Conservation (phyloP, 2,888 invertebrate genomes). For the Drosophila meridionalis region DNA sequence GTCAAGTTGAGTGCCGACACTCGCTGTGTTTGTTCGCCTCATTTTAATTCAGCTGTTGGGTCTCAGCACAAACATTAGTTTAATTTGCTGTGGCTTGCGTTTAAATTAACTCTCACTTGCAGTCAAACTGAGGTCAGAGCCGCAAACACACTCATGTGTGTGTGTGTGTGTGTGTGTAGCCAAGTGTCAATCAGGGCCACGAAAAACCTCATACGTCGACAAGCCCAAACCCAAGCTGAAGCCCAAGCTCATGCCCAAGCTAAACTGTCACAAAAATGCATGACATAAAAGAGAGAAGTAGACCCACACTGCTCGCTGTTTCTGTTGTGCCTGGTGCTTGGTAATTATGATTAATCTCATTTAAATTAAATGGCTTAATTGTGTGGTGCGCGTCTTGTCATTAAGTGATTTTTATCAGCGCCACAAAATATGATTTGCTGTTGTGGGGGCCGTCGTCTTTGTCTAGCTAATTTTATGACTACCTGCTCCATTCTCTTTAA, state of each 20-base stretch:
- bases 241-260: slow-evolving; percentile 1
- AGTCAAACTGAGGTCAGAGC: slow-evolving; percentile 36
- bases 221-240: background rate
- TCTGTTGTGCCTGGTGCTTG: slow-evolving; percentile 43
- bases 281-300: slow-evolving; percentile 17
- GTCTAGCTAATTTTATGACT: slow-evolving; percentile 22
- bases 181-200: slow-evolving; percentile 56
- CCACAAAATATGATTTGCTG: slow-evolving; percentile 43
- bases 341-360: slow-evolving; percentile 82
- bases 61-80: slow-evolving; percentile 64
- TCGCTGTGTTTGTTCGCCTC: slow-evolving; percentile 22
- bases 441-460: slow-evolving; percentile 1
- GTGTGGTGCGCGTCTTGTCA: slow-evolving; percentile 72
- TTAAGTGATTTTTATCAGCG: slow-evolving; percentile 81
- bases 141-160: background rate
- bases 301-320: background rate
- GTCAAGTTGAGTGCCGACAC: slow-evolving; percentile 24
- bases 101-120: slow-evolving; percentile 57
- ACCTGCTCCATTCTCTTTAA: background rate
- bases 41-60: slow-evolving; percentile 50
- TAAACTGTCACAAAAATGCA: slow-evolving; percentile 37
- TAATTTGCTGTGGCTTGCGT: slow-evolving; percentile 73
- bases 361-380: slow-evolving; percentile 81
- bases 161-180: background rate
- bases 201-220: background rate